A percentile compares a stretch with the other conserved stretches of the same genome.
Conservation (phyloP, 2,113 vertebrate species). For the Monarcha castaneiventris region DNA sequence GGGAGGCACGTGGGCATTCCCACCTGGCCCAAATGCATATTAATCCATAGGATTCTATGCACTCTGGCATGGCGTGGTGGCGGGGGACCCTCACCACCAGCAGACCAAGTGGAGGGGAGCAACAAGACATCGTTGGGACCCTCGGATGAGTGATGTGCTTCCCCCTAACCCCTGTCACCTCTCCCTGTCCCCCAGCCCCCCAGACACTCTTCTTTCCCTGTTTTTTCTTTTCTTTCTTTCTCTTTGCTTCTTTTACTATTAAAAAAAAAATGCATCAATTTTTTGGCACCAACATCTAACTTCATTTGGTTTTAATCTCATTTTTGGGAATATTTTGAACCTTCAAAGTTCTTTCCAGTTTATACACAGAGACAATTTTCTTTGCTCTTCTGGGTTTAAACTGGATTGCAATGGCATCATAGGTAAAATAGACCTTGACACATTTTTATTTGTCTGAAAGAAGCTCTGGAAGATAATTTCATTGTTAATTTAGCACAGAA, state of each 20-base stretch:
- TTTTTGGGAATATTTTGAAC: background rate
- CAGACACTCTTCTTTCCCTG: background rate
- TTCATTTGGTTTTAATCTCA: background rate
- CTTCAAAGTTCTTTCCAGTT: background rate
- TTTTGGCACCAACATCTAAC: background rate
- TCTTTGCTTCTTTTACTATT: background rate
- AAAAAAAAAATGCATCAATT: background rate
- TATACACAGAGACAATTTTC: background rate
- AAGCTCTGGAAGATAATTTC: background rate
- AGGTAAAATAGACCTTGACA: background rate
- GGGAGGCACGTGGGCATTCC: background rate
- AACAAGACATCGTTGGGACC: accelerated
- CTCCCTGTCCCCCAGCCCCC: background rate
- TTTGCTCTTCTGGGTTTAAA: background rate
- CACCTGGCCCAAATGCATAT: background rate
- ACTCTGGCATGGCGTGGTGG: too few relatives aligned
- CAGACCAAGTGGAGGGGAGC: background rate
- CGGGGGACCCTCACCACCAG: background rate
- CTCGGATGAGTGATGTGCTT: background rate
- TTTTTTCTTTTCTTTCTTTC: background rate
- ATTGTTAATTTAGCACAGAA: background rate
- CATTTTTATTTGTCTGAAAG: background rate
- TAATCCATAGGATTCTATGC: background rate
- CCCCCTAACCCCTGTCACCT: background rate
- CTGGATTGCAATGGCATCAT: background rate